Conservation (phyloP, 2,113 vertebrate genomes). For the Chaetura pelagica region DNA sequence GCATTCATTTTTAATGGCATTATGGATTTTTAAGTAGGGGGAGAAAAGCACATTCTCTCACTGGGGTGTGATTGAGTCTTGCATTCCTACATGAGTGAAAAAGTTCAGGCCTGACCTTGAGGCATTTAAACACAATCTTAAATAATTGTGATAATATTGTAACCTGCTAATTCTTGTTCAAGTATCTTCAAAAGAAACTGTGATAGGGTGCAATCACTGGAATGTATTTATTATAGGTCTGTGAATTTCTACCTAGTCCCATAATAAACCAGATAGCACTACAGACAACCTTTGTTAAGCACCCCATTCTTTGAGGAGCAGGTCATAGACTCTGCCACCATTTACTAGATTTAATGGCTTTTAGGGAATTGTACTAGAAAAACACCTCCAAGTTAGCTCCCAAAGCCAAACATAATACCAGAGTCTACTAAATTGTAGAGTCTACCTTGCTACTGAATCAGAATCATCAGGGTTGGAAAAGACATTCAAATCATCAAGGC, state of each 20-base stretch:
- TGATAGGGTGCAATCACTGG: neutral
- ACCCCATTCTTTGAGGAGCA: neutral
- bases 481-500: too few species aligned
- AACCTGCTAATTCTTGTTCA: slow-evolving; percentile 18
- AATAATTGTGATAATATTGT: neutral
- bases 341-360: neutral
- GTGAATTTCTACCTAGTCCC: neutral
- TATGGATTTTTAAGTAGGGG: slow-evolving; percentile 40
- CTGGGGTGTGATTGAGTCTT: slow-evolving; percentile 20
- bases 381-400: neutral
- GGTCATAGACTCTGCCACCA: neutral
- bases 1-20: slow-evolving; percentile 56
- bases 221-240: slow-evolving; percentile 3
- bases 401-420: neutral
- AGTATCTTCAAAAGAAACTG: slow-evolving; percentile 8
- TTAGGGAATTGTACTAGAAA: neutral
- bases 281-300: neutral
- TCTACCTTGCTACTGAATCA: neutral
- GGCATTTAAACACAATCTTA: slow-evolving; percentile 33
- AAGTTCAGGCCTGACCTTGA: slow-evolving; percentile 47
- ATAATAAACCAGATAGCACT: neutral
- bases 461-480: too few species aligned
- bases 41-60: neutral
- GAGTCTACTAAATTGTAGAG: neutral
- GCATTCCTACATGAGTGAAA: slow-evolving; percentile 28